phyloP scores from a whole-genome alignment of 2,888 invertebrate species.

The Nasonovia ribisnigri region DNA sequence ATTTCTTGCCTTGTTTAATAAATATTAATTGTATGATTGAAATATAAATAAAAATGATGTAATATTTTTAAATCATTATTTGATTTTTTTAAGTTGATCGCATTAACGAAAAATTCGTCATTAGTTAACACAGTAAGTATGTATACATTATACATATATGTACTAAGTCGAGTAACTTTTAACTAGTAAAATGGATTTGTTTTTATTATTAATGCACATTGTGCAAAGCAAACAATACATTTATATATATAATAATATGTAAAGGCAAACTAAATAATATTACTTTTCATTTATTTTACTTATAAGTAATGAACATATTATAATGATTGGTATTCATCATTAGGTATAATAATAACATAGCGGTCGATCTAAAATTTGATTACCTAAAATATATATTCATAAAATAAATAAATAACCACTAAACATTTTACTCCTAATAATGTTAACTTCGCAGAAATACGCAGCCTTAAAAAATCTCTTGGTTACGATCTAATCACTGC shows the following conservation, averaged over 20 bases:
- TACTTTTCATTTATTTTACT: not conserved
- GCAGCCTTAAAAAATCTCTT: no score
- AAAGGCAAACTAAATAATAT: not conserved
- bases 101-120: not conserved
- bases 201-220: not conserved
- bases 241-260: not conserved
- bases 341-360: not conserved
- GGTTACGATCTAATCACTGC: no score
- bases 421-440: no score
- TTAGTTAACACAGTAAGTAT: not conserved
- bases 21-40: constrained; percentile 45
- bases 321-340: not conserved
- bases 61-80: constrained; percentile 10
- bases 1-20: constrained; percentile 60
- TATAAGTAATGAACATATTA: not conserved
- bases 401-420: not conserved
- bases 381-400: not conserved
- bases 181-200: not conserved
- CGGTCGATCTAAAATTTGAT: not conserved
- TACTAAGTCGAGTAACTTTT: not conserved
- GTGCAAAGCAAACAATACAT: not conserved
- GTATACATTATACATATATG: not conserved
- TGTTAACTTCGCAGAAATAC: no score
- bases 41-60: constrained; percentile 43
- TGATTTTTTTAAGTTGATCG: not conserved